phyloP scores from a whole-genome alignment of 2,888 invertebrate species.

The Conus canariensis region DNA sequence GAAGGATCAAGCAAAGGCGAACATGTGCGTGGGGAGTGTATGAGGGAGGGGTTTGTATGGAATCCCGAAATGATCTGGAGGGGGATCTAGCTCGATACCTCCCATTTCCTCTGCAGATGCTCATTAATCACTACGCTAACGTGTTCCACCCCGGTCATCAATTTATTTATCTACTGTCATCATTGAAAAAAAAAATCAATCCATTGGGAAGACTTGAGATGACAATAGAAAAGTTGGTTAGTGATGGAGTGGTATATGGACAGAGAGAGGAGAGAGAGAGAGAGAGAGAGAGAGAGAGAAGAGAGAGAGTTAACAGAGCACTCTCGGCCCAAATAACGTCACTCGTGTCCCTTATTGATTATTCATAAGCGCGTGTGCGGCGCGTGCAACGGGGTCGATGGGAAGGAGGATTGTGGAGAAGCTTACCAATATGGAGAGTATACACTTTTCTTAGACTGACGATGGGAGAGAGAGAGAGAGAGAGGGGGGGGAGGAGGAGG shows the following conservation, averaged over 20 bases:
- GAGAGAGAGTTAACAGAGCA: not conserved
- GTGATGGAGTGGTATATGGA: not conserved
- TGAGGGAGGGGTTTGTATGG: no score
- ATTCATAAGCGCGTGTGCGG: not conserved
- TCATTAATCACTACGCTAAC: no score
- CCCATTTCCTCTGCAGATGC: no score
- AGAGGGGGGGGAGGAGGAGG: not conserved
- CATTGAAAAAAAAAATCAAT: no score
- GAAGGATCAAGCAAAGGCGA: no score
- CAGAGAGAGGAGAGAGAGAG: not conserved
- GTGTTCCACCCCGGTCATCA: no score
- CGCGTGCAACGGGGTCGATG: slow-evolving; percentile 3
- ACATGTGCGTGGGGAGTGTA: no score
- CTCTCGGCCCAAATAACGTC: not conserved
- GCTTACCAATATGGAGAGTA: not conserved
- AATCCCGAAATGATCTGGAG: no score
- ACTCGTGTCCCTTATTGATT: slow-evolving; percentile 9
- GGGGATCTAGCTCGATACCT: no score
- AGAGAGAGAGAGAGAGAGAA: slow-evolving; percentile 2
- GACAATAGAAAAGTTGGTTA: not conserved
- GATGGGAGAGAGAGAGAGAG: not conserved
- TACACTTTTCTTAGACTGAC: no score
- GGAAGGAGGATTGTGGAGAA: not conserved
- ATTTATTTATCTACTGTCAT: no score
- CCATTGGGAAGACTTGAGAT: not conserved